Base-by-base conservation (phyloP, 2,888 invertebrate genomes). In the Mongoloraphidia duomilia region DNA sequence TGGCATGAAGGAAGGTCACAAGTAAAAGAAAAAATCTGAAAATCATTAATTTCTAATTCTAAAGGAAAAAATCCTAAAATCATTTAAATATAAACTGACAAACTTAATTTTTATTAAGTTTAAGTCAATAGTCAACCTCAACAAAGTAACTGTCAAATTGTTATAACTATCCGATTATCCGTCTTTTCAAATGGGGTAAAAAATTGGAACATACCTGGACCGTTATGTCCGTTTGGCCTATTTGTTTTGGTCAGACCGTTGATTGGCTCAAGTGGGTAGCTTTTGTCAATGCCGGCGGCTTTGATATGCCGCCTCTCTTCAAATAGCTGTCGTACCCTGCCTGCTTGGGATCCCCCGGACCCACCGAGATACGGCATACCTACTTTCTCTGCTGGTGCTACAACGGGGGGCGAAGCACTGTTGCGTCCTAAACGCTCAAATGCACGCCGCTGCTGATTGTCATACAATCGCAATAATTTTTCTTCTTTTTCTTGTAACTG, bases 401-500 rank as follows among this genome's bases (percentile, higher is more conserved):
- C 71, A 71, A 42, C 70, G 71, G 2, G 26, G 26, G 26, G 26
- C 26, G 26, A 26, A 26, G 73, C 71, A 55, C 73, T 73, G 44
- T 71, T 69, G 34, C 72, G 64, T 46, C 70, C 68, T 39, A 75
- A 73, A 40, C 73, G 71, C 56, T 80, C 79, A 55, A 81, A 71
- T 5, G 80, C 78, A 17, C 77, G 67, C 55, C 80, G 77, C 59
- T 82, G 81, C 57, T 80, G 80, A 49, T 75, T 77, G 56, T 81
- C 81, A 66, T 80, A 79, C 54, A 83, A 72, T 54, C 79, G 78
- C 37, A 84, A 71, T 51, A 86, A 76, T 60, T 84, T 84, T 67
- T 83, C 75, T 63, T 88, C 87, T 55, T 84, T 81, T 63, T 88
- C 87, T 63, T 83, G 80, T 65, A 84, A 74, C 60, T 86, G 87